These are phyloP conservation scores for Hiodon alosoides DNA, from an alignment of 2,113 vertebrate genomes.

Conservation along the genomic window DNA sequence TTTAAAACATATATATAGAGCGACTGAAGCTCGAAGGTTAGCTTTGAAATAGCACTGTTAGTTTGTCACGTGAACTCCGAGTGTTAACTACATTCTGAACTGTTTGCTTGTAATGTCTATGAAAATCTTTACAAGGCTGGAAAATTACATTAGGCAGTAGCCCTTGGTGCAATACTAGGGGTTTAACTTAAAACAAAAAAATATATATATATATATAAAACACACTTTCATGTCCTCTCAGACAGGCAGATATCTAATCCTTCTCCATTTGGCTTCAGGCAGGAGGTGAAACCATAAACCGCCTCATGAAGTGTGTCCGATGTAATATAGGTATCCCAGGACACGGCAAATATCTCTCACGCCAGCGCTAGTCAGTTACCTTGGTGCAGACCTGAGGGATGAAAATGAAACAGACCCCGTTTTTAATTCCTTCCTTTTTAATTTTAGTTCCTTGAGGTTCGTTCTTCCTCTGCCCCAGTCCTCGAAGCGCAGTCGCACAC, in stretches of 20 bases:
- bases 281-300: slow-evolving; percentile 28
- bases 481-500: no score
- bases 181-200: slow-evolving; percentile 15
- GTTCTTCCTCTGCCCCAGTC: no score
- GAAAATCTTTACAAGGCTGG: slow-evolving; percentile 4
- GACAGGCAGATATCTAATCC: slow-evolving; percentile 15
- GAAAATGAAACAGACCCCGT: slow-evolving; percentile 49
- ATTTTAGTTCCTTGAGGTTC: no score
- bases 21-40: not conserved
- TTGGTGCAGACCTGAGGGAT: slow-evolving; percentile 43
- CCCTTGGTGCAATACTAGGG: slow-evolving; percentile 4
- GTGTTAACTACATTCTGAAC: not conserved
- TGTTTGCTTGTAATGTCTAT: slow-evolving; percentile 2
- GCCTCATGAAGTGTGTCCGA: slow-evolving; percentile 39
- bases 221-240: slow-evolving; percentile 25
- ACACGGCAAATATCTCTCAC: slow-evolving; percentile 30
- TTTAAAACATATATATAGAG: not conserved
- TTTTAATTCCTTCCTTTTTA: slow-evolving; percentile 38
- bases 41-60: slow-evolving; percentile 6
- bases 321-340: slow-evolving; percentile 39
- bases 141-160: slow-evolving; percentile 6
- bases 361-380: slow-evolving; percentile 28
- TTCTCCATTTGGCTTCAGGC: slow-evolving; percentile 25
- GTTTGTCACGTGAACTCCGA: slow-evolving; percentile 1
- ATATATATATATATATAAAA: not conserved